phyloP scores from a whole-genome alignment of 1,140 invertebrate genomes.

The Drosophila melanogaster region Release_6_plus_ISO1_MT NT_033777.3:19461001-19461500 shows the following conservation, averaged over 20 bases:
- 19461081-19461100: slow-evolving; percentile 62
- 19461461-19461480: slow-evolving; percentile 57
- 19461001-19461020: slow-evolving; percentile 62
- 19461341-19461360: slow-evolving; percentile 62
- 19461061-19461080: slow-evolving; percentile 12
- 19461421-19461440: slow-evolving; percentile 67
- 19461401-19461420: slow-evolving; percentile 50
- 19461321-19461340: background rate
- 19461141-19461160: slow-evolving; percentile 6
- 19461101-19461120: slow-evolving; percentile 54
- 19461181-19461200: background rate
- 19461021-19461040: slow-evolving; percentile 75
- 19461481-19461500: slow-evolving; percentile 39
- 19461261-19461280: slow-evolving; percentile 18
- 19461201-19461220: background rate
- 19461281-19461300: slow-evolving; percentile 58
- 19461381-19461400: slow-evolving; percentile 61
- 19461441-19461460: slow-evolving; percentile 69
- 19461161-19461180: background rate
- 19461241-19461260: background rate
- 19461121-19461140: slow-evolving; percentile 17
- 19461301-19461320: background rate
- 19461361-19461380: slow-evolving; percentile 69
- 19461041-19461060: slow-evolving; percentile 65
- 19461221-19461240: background rate